A percentile compares a stretch with the other conserved stretches of the same genome.
phyloP scores from a whole-genome alignment of 2,888 invertebrate species.

The Ellobium chinense region DNA sequence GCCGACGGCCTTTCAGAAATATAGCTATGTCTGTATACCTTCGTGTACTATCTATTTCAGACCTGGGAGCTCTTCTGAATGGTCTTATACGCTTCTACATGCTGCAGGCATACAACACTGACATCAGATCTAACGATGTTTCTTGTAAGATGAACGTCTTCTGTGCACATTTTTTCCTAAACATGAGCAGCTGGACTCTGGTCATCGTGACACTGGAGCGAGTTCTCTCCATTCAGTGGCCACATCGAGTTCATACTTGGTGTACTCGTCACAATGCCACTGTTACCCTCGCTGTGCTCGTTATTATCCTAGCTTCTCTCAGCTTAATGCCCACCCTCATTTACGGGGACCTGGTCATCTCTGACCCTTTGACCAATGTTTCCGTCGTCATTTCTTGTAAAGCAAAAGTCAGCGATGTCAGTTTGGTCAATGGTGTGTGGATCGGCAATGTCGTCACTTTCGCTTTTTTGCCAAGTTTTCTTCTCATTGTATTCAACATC shows the following conservation, averaged over 20 bases:
- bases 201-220: background rate
- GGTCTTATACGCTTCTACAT: background rate
- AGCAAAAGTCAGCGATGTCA: too few species aligned
- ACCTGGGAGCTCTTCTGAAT: background rate
- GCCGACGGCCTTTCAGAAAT: background rate
- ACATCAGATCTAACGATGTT: background rate
- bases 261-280: background rate
- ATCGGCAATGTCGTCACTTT: background rate
- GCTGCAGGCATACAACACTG: background rate
- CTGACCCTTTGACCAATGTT: background rate
- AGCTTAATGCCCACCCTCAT: background rate
- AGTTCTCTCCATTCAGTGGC: background rate
- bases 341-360: background rate
- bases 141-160: background rate
- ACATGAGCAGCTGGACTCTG: slow-evolving; percentile 2
- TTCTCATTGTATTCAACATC: background rate
- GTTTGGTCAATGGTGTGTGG: too few species aligned
- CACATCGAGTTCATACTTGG: background rate
- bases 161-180: background rate
- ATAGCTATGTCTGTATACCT: background rate
- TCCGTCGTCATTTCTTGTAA: background rate
- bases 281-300: background rate
- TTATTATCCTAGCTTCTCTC: background rate
- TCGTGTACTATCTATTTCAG: background rate
- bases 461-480: background rate